These are phyloP conservation scores for Pocillopora damicornis DNA, from an alignment of 64 coral and sea anemone species.

Conservation along the genomic window DNA sequence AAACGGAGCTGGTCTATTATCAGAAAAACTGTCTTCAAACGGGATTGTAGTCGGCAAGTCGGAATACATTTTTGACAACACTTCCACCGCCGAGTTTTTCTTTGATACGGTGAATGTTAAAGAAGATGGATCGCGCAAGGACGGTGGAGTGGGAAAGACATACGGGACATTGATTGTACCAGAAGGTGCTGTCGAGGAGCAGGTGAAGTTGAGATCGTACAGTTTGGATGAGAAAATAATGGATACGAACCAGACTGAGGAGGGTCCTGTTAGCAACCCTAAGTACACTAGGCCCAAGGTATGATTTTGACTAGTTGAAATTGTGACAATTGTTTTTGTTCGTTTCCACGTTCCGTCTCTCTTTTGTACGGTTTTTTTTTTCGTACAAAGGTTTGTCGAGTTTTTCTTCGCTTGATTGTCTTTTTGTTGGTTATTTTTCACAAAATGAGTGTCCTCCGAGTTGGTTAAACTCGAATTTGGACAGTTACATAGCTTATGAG, in stretches of 20 bases:
- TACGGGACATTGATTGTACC: constrained; percentile 91
- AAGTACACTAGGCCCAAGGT: constrained; percentile 72
- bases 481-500: too few relatives aligned
- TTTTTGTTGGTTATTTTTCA: neutral
- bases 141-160: constrained; percentile 79
- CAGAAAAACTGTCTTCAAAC: constrained; percentile 71
- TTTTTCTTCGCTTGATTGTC: neutral
- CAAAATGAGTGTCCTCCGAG: neutral
- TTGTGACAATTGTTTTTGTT: neutral
- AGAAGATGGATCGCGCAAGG: constrained; percentile 61
- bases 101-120: constrained; percentile 92
- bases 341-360: neutral
- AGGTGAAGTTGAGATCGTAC: constrained; percentile 69
- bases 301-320: neutral
- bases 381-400: neutral
- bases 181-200: constrained; percentile 73
- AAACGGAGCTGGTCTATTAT: constrained; percentile 88
- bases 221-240: constrained; percentile 71
- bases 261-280: constrained; percentile 63
- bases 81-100: constrained; percentile 59
- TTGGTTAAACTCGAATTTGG: too few relatives aligned
- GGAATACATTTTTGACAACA: constrained; percentile 87
- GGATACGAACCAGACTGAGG: constrained; percentile 51
- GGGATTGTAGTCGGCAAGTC: constrained; percentile 91
- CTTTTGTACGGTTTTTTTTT: neutral